phyloP scores from a whole-genome alignment of 2,797 vertebrate genomes.

The Urosaurus nigricauda region DNA sequence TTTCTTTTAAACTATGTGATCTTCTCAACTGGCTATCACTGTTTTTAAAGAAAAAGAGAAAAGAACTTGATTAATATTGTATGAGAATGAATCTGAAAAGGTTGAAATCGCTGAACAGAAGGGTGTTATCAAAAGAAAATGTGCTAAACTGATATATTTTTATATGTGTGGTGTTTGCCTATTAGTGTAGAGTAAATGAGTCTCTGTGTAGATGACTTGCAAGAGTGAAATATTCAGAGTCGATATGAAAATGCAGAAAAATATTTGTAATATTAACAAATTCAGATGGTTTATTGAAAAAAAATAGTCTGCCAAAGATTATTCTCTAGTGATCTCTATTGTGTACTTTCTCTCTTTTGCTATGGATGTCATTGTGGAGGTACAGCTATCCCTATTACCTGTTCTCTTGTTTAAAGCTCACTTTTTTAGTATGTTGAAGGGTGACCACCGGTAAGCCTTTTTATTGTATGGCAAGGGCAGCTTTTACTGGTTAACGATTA shows the following conservation, averaged over 20 bases:
- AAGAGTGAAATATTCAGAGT: slow-evolving; percentile 65
- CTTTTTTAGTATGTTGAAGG: slow-evolving; percentile 71
- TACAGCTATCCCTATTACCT: slow-evolving; percentile 51
- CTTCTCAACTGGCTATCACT: slow-evolving; percentile 32
- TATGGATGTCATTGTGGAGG: slow-evolving; percentile 73
- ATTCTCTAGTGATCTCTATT: slow-evolving; percentile 71
- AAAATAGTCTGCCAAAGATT: slow-evolving; percentile 81
- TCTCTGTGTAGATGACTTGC: slow-evolving; percentile 60
- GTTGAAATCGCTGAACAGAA: slow-evolving; percentile 61
- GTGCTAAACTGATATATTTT: slow-evolving; percentile 77
- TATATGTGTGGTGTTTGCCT: slow-evolving; percentile 78
- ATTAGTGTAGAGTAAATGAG: slow-evolving; percentile 64
- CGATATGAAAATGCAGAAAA: slow-evolving; percentile 60
- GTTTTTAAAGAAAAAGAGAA: neutral
- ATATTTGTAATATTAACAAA: slow-evolving; percentile 64
- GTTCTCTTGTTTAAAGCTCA: slow-evolving; percentile 64
- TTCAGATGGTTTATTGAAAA: slow-evolving; percentile 55
- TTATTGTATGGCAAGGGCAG: slow-evolving; percentile 47
- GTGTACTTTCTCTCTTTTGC: slow-evolving; percentile 68
- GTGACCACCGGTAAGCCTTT: slow-evolving; percentile 52
- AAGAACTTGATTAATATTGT: slow-evolving; percentile 64
- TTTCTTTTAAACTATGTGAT: slow-evolving; percentile 37
- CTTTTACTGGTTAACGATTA: neutral
- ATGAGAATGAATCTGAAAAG: slow-evolving; percentile 50
- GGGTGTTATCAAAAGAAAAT: slow-evolving; percentile 71